Evolutionary conservation across 2,797 vertebrate species (phyloP).

Genomic region (Falco naumanni): DNA sequence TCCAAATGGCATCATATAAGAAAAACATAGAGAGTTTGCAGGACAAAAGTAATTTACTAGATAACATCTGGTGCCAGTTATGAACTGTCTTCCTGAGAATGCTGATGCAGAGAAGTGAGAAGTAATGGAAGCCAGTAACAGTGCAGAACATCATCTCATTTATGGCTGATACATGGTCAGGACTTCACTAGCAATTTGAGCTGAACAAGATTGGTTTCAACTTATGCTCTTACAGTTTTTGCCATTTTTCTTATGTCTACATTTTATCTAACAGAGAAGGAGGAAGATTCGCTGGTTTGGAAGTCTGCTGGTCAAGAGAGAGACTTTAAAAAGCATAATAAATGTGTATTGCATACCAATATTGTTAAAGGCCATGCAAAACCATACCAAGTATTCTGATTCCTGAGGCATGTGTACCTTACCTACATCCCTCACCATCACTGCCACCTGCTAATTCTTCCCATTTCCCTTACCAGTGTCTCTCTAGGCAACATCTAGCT

Average conservation of each 20-base stretch:
- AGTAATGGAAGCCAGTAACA: not conserved
- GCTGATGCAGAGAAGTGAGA: not conserved
- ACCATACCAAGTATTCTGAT: not conserved
- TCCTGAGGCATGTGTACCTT: not conserved
- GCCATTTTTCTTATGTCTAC: not conserved
- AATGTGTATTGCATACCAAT: not conserved
- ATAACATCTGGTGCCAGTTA: slow-evolving; percentile 13
- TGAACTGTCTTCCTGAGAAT: not conserved
- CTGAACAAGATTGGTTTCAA: not conserved
- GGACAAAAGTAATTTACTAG: slow-evolving; percentile 29
- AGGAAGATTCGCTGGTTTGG: not conserved
- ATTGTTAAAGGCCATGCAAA: not conserved
- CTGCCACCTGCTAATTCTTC: not conserved
- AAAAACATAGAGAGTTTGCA: not conserved
- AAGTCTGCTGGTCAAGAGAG: not conserved
- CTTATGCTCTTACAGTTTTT: not conserved
- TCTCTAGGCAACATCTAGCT: not conserved
- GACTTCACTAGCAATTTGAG: not conserved
- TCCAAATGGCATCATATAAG: not conserved
- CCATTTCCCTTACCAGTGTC: not conserved
- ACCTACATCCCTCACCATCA: not conserved
- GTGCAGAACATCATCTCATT: not conserved
- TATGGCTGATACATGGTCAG: not conserved
- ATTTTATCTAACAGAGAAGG: not conserved
- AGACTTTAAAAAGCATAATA: not conserved